Percentiles rank a stretch among this genome's conserved stretches.
These are phyloP conservation scores for Mesoligia furuncula DNA, from an alignment of 2,888 invertebrate species.

Conservation along the genomic window DNA sequence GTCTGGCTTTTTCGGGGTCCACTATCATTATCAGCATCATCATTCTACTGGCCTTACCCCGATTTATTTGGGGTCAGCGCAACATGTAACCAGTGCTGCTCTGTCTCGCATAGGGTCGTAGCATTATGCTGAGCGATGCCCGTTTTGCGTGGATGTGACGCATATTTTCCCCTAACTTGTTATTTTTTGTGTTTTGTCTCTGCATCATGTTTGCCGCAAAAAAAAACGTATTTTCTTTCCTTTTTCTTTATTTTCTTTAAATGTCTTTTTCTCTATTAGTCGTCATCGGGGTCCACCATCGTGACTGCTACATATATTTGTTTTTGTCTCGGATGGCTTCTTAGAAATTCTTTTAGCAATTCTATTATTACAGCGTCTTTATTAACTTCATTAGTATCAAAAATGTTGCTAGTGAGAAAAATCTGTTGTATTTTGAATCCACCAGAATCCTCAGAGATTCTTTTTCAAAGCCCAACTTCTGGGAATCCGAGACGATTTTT, in stretches of 20 bases:
- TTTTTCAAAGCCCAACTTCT: conserved; percentile 24
- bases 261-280: not conserved
- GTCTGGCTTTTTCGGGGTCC: not conserved
- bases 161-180: not conserved
- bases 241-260: not conserved
- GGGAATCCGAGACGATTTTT: conserved; percentile 18
- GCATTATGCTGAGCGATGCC: not conserved
- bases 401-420: not conserved
- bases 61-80: not conserved
- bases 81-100: not conserved
- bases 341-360: not conserved
- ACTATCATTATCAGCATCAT: not conserved
- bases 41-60: fast-evolving
- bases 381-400: not conserved
- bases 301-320: not conserved
- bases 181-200: not conserved
- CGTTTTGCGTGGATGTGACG: not conserved
- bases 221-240: not conserved
- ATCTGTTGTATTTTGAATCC: not conserved
- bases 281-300: not conserved
- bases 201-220: not conserved
- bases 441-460: not conserved
- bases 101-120: not conserved
- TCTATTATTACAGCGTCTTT: not conserved
- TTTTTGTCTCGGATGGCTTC: not conserved